Conservation (phyloP, 2,888 invertebrate genomes). For the Lepidocyrtinus sp. region DNA sequence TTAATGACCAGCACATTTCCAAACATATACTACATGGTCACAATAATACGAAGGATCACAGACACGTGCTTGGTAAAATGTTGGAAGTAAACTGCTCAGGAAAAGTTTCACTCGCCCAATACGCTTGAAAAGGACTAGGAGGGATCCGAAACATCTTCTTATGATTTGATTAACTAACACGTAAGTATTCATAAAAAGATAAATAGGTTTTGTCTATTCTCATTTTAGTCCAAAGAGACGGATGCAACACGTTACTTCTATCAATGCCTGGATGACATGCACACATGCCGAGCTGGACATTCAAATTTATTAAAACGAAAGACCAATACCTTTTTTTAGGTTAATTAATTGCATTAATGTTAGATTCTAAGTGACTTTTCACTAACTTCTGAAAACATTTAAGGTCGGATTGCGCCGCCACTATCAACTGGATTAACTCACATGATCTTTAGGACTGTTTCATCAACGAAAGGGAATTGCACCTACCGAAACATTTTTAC, state of each 20-base stretch:
- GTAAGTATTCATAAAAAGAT: no score
- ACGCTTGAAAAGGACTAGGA: not conserved
- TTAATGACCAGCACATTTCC: not conserved
- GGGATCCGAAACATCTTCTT: not conserved
- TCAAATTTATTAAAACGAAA: not conserved
- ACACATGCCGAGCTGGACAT: not conserved
- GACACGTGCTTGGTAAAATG: not conserved
- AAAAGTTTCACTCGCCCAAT: not conserved
- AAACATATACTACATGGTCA: not conserved
- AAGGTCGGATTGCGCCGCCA: conserved; percentile 18
- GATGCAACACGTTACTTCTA: not conserved
- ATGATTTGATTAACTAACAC: not conserved
- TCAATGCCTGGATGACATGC: not conserved
- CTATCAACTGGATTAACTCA: conserved; percentile 54
- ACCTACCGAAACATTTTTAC: not conserved
- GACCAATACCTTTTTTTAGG: not conserved
- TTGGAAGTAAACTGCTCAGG: not conserved
- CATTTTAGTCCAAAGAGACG: not conserved
- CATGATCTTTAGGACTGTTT: conserved; percentile 39
- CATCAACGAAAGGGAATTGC: conserved; percentile 28
- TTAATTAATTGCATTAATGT: not conserved
- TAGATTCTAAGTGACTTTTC: not conserved
- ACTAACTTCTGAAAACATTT: not conserved
- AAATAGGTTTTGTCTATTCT: not conserved
- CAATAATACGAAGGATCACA: not conserved